phyloP scores from a whole-genome alignment of 2,113 vertebrate genomes.

The Desmodus rotundus region DNA sequence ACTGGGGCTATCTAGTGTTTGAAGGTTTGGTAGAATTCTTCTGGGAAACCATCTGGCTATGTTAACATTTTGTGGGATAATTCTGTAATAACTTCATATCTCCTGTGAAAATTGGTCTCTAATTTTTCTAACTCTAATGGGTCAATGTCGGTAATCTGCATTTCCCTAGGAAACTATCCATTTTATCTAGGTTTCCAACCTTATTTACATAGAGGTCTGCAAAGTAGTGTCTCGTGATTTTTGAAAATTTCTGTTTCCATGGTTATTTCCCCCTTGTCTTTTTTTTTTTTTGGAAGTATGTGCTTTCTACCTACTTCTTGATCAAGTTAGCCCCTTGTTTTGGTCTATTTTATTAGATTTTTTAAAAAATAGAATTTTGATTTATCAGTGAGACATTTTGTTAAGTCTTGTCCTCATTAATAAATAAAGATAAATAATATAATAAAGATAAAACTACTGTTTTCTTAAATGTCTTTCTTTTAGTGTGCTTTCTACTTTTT shows the following conservation, averaged over 20 bases:
- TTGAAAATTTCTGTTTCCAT: background rate
- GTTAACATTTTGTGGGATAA: background rate
- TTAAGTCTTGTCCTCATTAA: background rate
- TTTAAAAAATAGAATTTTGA: background rate
- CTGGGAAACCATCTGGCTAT: background rate
- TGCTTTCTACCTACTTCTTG: background rate
- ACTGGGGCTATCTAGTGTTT: background rate
- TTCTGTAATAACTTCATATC: background rate
- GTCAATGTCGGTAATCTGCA: background rate
- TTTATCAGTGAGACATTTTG: background rate
- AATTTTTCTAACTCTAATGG: background rate
- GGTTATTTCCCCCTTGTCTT: background rate
- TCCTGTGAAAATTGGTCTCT: background rate
- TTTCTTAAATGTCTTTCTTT: background rate
- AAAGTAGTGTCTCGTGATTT: background rate
- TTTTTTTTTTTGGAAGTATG: background rate
- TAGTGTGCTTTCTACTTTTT: background rate
- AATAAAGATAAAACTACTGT: background rate
- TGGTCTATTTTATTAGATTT: background rate
- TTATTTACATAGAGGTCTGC: background rate
- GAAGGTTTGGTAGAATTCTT: background rate
- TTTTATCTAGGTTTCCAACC: background rate
- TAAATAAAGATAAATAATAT: background rate
- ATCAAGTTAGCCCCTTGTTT: background rate
- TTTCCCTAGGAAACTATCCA: background rate